phyloP scores from a whole-genome alignment of 1,140 invertebrate genomes.

The Drosophila albomicans region DNA sequence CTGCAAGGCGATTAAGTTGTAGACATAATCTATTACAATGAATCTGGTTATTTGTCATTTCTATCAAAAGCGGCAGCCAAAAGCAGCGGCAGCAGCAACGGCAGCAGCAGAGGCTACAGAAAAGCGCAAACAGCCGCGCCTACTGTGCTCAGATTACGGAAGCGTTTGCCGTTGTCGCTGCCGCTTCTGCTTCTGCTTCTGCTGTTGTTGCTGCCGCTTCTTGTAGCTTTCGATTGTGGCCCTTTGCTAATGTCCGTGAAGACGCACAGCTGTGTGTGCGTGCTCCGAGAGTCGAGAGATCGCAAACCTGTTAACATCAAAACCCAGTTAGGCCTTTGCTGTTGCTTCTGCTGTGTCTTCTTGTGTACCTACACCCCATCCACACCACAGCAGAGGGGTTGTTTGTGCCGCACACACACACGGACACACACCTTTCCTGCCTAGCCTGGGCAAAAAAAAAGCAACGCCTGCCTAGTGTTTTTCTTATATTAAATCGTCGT shows the following conservation, averaged over 20 bases:
- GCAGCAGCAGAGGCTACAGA: slow-evolving; percentile 51
- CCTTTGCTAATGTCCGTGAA: slow-evolving; percentile 78
- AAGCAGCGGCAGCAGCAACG: slow-evolving; percentile 39
- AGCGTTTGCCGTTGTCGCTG: slow-evolving; percentile 43
- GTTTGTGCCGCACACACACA: slow-evolving; percentile 53
- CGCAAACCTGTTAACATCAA: slow-evolving; percentile 80
- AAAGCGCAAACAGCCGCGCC: slow-evolving; percentile 82
- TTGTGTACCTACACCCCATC: slow-evolving; percentile 78
- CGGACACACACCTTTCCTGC: slow-evolving; percentile 53
- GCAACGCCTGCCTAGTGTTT: slow-evolving; percentile 74
- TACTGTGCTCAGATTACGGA: slow-evolving; percentile 81
- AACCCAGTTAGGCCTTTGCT: slow-evolving; percentile 66
- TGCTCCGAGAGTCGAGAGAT: slow-evolving; percentile 24
- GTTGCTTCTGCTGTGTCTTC: slow-evolving; percentile 10
- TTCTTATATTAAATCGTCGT: slow-evolving; percentile 83
- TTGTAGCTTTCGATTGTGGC: slow-evolving; percentile 36
- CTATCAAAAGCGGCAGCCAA: slow-evolving; percentile 72
- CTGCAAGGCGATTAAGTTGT: slow-evolving; percentile 85
- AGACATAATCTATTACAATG: slow-evolving; percentile 85
- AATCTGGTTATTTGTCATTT: slow-evolving; percentile 85
- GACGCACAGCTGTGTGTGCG: slow-evolving; percentile 69
- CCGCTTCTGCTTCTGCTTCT: slow-evolving; percentile 12
- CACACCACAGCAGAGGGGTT: slow-evolving; percentile 60
- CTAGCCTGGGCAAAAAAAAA: slow-evolving; percentile 25
- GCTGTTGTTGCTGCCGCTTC: background rate